phyloP scores from a whole-genome alignment of 2,888 invertebrate genomes.

The Mesorhabditis sp. region DNA sequence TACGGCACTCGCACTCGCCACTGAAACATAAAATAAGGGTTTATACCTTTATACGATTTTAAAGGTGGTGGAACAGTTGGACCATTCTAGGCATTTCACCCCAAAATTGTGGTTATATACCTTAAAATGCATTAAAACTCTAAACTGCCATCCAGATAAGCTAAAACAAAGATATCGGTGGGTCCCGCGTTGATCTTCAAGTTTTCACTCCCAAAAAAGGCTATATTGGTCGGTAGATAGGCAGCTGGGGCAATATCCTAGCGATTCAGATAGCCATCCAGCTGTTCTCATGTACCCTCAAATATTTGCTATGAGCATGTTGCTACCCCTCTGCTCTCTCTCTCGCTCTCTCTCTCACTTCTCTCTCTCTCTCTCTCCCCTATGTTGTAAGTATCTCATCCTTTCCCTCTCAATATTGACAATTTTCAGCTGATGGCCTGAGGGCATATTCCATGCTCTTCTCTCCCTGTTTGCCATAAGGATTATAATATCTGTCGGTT shows the following conservation, averaged over 20 bases:
- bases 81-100: neutral
- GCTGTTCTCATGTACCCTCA: no score
- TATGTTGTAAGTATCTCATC: neutral
- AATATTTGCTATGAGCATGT: no score
- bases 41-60: neutral
- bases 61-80: neutral
- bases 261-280: neutral
- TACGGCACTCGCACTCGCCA: conserved; percentile 37
- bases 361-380: conserved; percentile 6
- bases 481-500: no score
- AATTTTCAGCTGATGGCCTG: no score
- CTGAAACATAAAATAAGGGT: conserved; percentile 11
- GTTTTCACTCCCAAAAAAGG: no score
- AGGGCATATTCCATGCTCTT: no score
- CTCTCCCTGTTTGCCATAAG: no score
- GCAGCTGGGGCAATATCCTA: no score
- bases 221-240: no score
- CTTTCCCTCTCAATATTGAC: no score
- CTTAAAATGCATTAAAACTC: neutral
- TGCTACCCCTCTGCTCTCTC: neutral
- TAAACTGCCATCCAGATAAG: neutral
- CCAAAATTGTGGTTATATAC: neutral
- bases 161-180: no score
- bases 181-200: no score
- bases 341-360: conserved; percentile 24